A percentile compares a stretch with the other conserved stretches of the same genome.
Evolutionary conservation across 2,113 vertebrate species (phyloP).

Genomic region (Haliaeetus leucogaster): DNA sequence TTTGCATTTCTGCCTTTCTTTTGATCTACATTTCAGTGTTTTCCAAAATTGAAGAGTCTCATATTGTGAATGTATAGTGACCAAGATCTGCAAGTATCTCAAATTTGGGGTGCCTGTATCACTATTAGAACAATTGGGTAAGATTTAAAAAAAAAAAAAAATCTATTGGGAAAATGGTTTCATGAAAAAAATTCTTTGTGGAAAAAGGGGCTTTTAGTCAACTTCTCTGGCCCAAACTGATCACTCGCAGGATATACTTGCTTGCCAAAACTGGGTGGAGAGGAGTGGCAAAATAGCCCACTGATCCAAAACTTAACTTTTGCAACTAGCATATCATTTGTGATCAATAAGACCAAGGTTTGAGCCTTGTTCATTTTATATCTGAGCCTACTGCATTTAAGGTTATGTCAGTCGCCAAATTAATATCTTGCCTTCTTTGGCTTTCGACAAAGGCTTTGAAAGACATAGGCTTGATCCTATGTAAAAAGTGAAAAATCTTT

Average conservation of each 20-base stretch:
- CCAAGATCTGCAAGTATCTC: not conserved
- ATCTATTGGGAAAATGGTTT: not conserved
- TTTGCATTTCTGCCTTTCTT: not conserved
- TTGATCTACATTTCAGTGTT: not conserved
- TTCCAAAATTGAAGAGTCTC: not conserved
- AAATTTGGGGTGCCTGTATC: not conserved
- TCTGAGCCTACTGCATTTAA: not conserved
- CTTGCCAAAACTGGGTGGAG: not conserved
- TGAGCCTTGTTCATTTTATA: not conserved
- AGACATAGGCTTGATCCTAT: not conserved
- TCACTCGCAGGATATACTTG: not conserved
- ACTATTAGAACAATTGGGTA: not conserved
- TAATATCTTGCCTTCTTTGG: not conserved
- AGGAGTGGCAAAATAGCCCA: not conserved
- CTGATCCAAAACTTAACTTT: not conserved
- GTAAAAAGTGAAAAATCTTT: not conserved
- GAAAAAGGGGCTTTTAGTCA: not conserved
- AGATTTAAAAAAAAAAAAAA: not conserved
- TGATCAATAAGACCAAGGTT: not conserved
- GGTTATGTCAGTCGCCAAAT: not conserved
- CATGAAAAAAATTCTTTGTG: not conserved
- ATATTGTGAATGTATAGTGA: not conserved
- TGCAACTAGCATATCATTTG: not conserved
- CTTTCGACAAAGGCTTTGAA: not conserved
- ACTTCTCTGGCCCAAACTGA: not conserved